Evolutionary conservation across 37 sponge, comb jelly and placozoan species (phyloP).

Genomic region (Geodia barretti): DNA sequence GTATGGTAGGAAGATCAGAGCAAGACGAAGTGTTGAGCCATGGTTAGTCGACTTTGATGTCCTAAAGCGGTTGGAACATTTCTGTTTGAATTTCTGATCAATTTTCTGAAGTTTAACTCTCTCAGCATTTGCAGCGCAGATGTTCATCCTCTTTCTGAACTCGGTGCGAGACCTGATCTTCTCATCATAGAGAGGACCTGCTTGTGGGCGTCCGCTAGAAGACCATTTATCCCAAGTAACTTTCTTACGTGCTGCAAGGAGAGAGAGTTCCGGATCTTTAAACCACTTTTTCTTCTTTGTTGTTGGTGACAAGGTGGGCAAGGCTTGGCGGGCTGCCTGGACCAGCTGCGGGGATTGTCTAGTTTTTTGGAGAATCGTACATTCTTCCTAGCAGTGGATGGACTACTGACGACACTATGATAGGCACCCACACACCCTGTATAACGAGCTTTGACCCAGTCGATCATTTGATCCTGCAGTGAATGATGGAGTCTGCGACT

Average conservation of each 20-base stretch:
- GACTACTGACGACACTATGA: neutral
- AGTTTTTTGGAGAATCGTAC: neutral
- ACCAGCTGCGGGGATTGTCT: neutral
- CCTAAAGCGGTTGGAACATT: neutral
- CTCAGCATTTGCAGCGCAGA: constrained; percentile 9
- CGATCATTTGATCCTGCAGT: too few species aligned
- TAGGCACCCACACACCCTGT: neutral
- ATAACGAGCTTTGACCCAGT: neutral
- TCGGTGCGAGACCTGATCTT: neutral
- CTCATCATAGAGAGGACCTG: constrained; percentile 12
- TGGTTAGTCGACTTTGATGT: neutral
- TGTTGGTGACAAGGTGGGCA: neutral
- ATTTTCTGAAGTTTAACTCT: neutral
- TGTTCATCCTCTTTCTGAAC: constrained; percentile 4
- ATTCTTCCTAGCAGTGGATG: neutral
- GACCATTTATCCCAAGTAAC: neutral
- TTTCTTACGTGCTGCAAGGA: neutral
- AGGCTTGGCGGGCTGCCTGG: neutral
- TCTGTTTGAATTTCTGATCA: constrained; percentile 15
- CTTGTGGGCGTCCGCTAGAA: neutral
- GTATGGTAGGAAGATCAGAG: too few species aligned
- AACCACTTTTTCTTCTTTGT: neutral
- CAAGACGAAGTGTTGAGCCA: too few species aligned
- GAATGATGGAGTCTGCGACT: too few species aligned
- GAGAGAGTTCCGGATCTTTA: neutral